These are phyloP conservation scores for Pungitius pungitius DNA, from an alignment of 2,113 vertebrate species.

Conservation along the genomic window DNA sequence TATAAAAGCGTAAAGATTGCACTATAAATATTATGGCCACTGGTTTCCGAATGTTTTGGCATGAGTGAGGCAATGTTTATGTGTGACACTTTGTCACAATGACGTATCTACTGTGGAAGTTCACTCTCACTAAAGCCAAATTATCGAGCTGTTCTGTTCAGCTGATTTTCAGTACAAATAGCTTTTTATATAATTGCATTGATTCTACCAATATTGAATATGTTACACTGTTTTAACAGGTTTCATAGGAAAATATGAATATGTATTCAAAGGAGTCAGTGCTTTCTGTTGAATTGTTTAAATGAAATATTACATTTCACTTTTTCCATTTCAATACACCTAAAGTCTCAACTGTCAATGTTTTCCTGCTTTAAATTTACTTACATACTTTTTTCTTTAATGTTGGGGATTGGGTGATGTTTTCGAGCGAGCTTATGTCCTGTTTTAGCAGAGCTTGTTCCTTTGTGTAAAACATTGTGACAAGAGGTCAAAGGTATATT, in stretches of 20 bases:
- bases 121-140: too few species aligned
- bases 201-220: not conserved
- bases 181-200: not conserved
- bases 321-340: not conserved
- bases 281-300: not conserved
- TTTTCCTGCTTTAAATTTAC: too few species aligned
- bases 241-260: not conserved
- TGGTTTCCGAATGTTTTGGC: not conserved
- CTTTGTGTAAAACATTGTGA: not conserved
- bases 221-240: not conserved
- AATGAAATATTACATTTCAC: not conserved
- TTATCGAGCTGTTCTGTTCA: not conserved
- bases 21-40: not conserved
- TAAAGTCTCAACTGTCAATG: not conserved
- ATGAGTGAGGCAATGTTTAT: not conserved
- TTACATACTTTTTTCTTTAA: too few species aligned
- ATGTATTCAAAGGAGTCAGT: not conserved
- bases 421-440: not conserved
- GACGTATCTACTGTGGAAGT: not conserved
- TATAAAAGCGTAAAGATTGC: not conserved
- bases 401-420: too few species aligned
- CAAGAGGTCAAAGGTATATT: too few species aligned
- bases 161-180: not conserved
- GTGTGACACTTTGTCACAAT: not conserved
- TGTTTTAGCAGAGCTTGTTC: not conserved